These are phyloP conservation scores for Cardiocondyla obscurior DNA, from an alignment of 1,140 invertebrate genomes.

Conservation along the genomic window DNA sequence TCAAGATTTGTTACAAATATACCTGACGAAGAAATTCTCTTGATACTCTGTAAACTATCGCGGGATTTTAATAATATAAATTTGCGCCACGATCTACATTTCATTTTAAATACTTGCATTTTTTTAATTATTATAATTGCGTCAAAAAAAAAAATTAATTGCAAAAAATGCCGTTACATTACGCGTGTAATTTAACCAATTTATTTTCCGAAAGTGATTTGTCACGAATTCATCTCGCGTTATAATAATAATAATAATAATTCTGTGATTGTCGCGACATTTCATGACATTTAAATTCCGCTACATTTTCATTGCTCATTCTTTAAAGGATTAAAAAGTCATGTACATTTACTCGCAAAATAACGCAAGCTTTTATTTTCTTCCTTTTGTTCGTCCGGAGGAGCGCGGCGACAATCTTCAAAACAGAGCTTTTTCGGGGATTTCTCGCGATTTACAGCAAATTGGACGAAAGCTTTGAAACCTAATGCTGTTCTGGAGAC, in stretches of 20 bases:
- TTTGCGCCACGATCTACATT: background rate
- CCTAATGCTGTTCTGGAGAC: background rate
- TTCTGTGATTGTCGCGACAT: background rate
- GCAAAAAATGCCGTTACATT: background rate
- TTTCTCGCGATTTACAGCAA: constrained; percentile 7
- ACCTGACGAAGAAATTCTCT: background rate
- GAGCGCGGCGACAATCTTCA: background rate
- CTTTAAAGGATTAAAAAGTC: background rate
- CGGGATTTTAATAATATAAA: background rate
- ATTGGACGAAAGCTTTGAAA: constrained; percentile 26
- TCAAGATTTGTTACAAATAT: background rate
- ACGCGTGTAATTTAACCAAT: background rate
- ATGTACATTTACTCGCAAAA: background rate
- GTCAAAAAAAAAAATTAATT: background rate
- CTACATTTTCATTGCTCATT: background rate
- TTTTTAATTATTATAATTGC: background rate
- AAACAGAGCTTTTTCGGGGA: constrained; percentile 10
- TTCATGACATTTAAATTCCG: background rate
- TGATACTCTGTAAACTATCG: background rate
- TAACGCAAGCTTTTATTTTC: background rate
- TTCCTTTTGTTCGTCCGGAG: background rate
- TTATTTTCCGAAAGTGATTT: background rate
- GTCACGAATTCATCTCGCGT: background rate
- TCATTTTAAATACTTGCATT: background rate
- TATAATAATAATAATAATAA: background rate